phyloP scores from a whole-genome alignment of 2,797 vertebrate genomes.

The Cottoperca gobio region DNA sequence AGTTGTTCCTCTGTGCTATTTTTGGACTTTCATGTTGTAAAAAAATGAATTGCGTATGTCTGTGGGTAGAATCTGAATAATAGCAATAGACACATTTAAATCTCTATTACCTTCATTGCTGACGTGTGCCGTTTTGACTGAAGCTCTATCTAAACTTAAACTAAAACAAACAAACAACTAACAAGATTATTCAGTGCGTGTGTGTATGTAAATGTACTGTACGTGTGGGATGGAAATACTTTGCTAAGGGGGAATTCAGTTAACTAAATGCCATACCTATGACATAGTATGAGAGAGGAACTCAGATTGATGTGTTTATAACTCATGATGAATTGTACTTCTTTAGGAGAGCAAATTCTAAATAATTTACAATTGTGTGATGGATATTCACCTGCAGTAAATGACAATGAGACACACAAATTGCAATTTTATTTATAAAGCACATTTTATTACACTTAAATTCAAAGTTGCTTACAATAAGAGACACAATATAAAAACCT shows the following conservation, averaged over 20 bases:
- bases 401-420: constrained; percentile 16
- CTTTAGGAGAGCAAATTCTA: not conserved
- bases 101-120: not conserved
- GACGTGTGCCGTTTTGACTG: constrained; percentile 9
- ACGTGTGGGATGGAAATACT: constrained; percentile 18
- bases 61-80: not conserved
- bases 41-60: constrained; percentile 20
- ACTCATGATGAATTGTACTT: not conserved
- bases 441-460: too few relatives aligned
- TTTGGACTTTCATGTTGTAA: constrained; percentile 16
- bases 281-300: constrained; percentile 21
- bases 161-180: constrained; percentile 11
- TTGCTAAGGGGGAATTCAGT: constrained; percentile 24
- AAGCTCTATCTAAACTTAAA: not conserved
- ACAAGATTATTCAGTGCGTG: not conserved
- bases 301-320: constrained; percentile 18
- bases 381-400: not conserved
- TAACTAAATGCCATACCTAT: constrained; percentile 27
- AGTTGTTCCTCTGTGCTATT: constrained; percentile 36
- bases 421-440: too few relatives aligned
- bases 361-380: not conserved
- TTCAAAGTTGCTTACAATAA: too few relatives aligned
- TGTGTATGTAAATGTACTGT: constrained; percentile 10
- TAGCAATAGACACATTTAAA: constrained; percentile 2
- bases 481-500: too few relatives aligned